Evolutionary conservation across 2,113 vertebrate genomes (phyloP).

Genomic region (Sus scrofa): DNA sequence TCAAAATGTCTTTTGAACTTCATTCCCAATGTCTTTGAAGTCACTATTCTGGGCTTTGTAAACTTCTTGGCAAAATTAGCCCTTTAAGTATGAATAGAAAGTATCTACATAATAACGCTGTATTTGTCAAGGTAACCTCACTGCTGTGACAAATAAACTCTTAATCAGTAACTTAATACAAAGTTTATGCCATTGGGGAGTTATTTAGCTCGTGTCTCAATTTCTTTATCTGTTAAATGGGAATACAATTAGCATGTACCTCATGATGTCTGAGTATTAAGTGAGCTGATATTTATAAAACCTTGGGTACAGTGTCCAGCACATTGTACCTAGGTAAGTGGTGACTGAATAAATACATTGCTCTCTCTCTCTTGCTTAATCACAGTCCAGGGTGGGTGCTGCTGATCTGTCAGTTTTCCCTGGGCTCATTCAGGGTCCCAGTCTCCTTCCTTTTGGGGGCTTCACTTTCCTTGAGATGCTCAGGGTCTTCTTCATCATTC

Average conservation of each 20-base stretch:
- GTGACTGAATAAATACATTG: background rate
- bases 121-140: background rate
- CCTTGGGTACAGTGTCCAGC: background rate
- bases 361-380: background rate
- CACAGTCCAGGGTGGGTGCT: background rate
- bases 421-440: background rate
- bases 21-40: conserved; percentile 22
- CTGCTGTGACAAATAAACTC: background rate
- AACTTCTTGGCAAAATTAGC: background rate
- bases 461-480: rapidly evolving
- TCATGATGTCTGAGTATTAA: background rate
- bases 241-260: background rate
- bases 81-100: conserved; percentile 16
- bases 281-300: background rate
- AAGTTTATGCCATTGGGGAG: background rate
- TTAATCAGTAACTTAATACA: background rate
- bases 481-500: background rate
- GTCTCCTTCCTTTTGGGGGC: background rate
- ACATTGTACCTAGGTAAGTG: background rate
- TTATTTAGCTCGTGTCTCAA: background rate
- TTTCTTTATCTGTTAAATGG: background rate
- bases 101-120: background rate
- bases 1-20: background rate
- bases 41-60: background rate
- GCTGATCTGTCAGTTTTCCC: background rate